Evolutionary conservation across 2,797 vertebrate genomes (phyloP).

Genomic region (Sebastes cheni): DNA sequence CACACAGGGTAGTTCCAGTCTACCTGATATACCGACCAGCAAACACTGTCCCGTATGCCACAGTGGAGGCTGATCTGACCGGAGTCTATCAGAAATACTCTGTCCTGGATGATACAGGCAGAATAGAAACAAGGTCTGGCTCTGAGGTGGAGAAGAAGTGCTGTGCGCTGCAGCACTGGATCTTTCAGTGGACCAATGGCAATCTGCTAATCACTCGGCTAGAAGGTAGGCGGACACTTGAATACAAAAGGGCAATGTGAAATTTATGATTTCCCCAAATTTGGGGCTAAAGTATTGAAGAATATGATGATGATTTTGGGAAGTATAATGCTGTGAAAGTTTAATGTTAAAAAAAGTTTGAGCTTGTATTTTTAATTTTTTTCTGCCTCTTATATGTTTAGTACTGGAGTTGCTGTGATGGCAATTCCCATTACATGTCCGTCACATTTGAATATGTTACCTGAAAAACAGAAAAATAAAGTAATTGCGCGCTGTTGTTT

Average conservation of each 20-base stretch:
- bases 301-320: background rate
- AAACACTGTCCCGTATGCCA: constrained; percentile 90
- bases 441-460: constrained; percentile 5
- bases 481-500: constrained; percentile 51
- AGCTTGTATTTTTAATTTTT: no score
- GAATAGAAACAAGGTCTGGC: constrained; percentile 64
- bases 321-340: background rate
- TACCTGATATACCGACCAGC: constrained; percentile 93
- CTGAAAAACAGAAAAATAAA: constrained; percentile 6
- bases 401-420: background rate
- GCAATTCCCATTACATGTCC: background rate
- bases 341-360: no score
- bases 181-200: constrained; percentile 94
- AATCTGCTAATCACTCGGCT: constrained; percentile 91
- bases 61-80: constrained; percentile 89
- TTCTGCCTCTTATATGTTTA: background rate
- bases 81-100: constrained; percentile 84
- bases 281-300: background rate
- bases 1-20: constrained; percentile 88
- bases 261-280: background rate
- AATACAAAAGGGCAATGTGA: background rate
- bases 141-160: constrained; percentile 88
- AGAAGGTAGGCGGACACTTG: constrained; percentile 83
- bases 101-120: constrained; percentile 73
- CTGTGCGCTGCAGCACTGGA: constrained; percentile 94